phyloP scores from a whole-genome alignment of 2,888 invertebrate genomes.

The Lithophane ornitopus region DNA sequence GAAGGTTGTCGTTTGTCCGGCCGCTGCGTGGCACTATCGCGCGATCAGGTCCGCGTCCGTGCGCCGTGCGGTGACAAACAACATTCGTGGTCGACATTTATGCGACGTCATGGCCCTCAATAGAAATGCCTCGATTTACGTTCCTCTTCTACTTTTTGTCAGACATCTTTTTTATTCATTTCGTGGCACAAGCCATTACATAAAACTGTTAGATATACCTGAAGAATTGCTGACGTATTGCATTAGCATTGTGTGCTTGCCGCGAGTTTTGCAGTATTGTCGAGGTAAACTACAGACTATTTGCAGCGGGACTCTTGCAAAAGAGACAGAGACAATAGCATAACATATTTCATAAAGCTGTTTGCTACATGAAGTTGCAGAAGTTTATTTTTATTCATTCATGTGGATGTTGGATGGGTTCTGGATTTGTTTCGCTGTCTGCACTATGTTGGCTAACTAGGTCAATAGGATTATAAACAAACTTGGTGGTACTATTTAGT shows the following conservation, averaged over 20 bases:
- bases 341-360: conserved; percentile 53
- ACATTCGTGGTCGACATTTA: conserved; percentile 86
- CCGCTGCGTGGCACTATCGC: conserved; percentile 78
- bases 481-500: background rate
- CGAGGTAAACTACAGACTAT: conserved; percentile 41
- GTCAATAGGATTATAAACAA: conserved; percentile 15
- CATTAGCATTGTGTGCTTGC: conserved; percentile 38
- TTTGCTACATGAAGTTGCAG: conserved; percentile 44
- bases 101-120: conserved; percentile 88
- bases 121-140: conserved; percentile 88
- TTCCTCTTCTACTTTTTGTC: conserved; percentile 81
- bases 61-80: conserved; percentile 86
- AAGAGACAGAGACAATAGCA: conserved; percentile 48
- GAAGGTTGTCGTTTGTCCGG: conserved; percentile 70
- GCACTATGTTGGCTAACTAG: background rate
- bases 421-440: conserved; percentile 43
- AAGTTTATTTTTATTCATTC: conserved; percentile 52
- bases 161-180: conserved; percentile 80
- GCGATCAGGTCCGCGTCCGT: conserved; percentile 73
- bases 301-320: conserved; percentile 38
- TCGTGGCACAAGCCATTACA: conserved; percentile 75
- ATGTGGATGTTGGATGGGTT: conserved; percentile 42
- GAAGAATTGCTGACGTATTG: conserved; percentile 52
- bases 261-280: conserved; percentile 35
- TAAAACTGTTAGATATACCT: conserved; percentile 70